Evolutionary conservation across 2,113 vertebrate genomes (phyloP).

Genomic region (Phalacrocorax aristotelis): DNA sequence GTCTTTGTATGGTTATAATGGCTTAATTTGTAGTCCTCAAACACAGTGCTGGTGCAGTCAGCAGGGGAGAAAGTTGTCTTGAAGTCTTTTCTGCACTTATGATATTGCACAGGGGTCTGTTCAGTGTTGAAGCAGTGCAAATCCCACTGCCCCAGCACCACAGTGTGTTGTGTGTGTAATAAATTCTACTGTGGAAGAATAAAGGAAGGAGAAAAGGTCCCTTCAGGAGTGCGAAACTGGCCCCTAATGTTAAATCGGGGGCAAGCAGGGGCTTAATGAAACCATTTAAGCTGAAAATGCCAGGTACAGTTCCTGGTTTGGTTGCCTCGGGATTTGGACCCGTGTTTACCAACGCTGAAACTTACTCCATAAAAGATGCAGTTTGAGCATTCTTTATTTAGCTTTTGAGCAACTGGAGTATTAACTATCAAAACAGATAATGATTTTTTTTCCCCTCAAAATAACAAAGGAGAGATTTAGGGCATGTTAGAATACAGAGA

Average conservation of each 20-base stretch:
- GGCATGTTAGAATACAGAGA: not conserved
- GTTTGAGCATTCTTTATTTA: not conserved
- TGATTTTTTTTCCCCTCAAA: not conserved
- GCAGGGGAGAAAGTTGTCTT: not conserved
- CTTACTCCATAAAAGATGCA: not conserved
- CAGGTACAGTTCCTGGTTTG: not conserved
- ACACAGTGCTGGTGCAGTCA: not conserved
- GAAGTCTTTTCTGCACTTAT: not conserved
- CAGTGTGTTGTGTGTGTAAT: not conserved
- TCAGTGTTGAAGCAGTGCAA: not conserved
- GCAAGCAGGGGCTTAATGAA: not conserved
- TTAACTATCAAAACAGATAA: not conserved
- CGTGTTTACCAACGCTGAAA: not conserved
- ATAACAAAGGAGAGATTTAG: not conserved
- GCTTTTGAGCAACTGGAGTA: not conserved
- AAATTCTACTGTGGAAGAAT: not conserved
- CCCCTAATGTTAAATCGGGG: not conserved
- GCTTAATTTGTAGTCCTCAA: not conserved
- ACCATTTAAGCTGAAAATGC: not conserved
- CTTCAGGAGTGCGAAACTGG: not conserved
- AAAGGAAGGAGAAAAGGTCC: not conserved
- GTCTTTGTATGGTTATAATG: not conserved
- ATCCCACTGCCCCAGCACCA: not conserved
- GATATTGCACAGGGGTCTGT: not conserved
- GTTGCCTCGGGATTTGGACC: not conserved